phyloP scores from a whole-genome alignment of 2,113 vertebrate genomes.

The Hoplias malabaricus region DNA sequence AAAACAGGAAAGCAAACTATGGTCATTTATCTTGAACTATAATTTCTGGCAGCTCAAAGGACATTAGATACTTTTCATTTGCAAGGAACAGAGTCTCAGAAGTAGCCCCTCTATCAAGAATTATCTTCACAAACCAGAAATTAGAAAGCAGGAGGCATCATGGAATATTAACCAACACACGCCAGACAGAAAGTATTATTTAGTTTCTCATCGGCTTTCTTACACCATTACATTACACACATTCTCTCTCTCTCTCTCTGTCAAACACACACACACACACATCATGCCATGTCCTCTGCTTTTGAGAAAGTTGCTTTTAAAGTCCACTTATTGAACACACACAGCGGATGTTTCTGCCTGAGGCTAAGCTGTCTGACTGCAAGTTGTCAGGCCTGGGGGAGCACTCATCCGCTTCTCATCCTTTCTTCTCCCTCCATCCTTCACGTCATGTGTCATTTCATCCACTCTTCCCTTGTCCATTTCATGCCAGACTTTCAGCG shows the following conservation, averaged over 20 bases:
- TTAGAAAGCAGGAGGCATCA: too few relatives aligned
- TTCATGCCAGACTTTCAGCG: constrained; percentile 22
- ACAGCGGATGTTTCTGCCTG: constrained; percentile 58
- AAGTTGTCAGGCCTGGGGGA: neutral
- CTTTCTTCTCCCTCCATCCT: constrained; percentile 12
- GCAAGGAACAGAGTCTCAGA: too few relatives aligned
- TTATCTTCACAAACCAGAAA: too few relatives aligned
- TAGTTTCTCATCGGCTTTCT: neutral
- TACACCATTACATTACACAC: neutral
- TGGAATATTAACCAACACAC: too few relatives aligned
- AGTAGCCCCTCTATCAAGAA: too few relatives aligned
- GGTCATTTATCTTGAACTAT: too few relatives aligned
- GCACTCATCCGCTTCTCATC: constrained; percentile 42
- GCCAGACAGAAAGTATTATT: neutral
- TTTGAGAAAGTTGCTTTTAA: constrained; percentile 63
- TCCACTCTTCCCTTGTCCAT: neutral
- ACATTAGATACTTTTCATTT: too few relatives aligned
- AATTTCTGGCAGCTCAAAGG: too few relatives aligned
- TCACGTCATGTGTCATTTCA: constrained; percentile 23
- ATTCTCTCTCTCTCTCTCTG: neutral
- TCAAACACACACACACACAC: constrained; percentile 15
- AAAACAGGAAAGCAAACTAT: too few relatives aligned
- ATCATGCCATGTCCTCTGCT: constrained; percentile 29
- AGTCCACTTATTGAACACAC: constrained; percentile 67
- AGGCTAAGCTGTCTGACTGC: constrained; percentile 53